Conservation (phyloP, 2,113 vertebrate genomes). For the Poecilia latipinna region DNA sequence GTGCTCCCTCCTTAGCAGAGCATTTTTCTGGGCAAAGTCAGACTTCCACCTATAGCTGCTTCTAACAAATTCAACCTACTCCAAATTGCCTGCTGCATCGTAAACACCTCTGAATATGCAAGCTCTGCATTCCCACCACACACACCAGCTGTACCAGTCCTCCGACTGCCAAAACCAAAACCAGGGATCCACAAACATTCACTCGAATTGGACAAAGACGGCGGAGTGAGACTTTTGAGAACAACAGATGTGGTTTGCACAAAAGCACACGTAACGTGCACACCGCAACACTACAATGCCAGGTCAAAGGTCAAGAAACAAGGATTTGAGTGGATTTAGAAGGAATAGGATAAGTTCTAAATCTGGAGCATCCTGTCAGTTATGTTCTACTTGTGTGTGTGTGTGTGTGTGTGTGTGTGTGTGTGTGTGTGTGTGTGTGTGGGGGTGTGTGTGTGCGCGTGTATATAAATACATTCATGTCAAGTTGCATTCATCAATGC, state of each 20-base stretch:
- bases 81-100: too few species aligned
- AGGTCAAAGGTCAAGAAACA: constrained; percentile 66
- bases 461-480: background rate
- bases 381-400: background rate
- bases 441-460: too few species aligned
- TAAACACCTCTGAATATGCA: too few species aligned
- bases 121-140: too few species aligned
- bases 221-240: background rate
- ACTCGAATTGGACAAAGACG: background rate
- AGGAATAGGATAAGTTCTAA: constrained; percentile 31
- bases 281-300: background rate
- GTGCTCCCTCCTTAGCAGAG: too few species aligned
- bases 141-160: too few species aligned
- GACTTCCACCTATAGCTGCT: too few species aligned
- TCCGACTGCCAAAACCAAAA: too few species aligned
- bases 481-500: background rate
- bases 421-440: too few species aligned
- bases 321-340: constrained; percentile 59
- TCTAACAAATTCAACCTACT: too few species aligned
- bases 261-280: constrained; percentile 3
- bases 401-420: background rate
- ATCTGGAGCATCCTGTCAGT: background rate
- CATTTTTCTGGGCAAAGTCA: too few species aligned
- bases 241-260: constrained; percentile 26
- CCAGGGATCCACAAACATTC: background rate